A percentile compares a stretch with the other conserved stretches of the same genome.
phyloP scores from a whole-genome alignment of 2,888 invertebrate genomes.

The Sinodicranocentrus sp. region DNA sequence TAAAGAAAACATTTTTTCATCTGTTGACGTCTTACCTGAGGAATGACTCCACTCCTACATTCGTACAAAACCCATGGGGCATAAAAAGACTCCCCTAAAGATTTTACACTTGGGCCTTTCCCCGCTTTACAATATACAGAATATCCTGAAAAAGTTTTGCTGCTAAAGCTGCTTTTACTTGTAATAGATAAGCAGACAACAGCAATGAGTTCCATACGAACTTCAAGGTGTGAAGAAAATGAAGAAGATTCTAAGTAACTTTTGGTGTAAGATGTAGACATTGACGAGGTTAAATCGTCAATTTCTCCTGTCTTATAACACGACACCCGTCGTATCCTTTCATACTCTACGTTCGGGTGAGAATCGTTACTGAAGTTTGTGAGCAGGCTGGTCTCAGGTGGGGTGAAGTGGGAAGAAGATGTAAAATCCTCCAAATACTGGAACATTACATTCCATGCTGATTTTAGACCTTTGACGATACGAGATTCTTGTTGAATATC shows the following conservation, averaged over 20 bases:
- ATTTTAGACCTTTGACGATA: constrained; percentile 40
- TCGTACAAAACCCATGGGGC: constrained; percentile 57
- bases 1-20: background rate
- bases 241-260: background rate
- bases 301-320: background rate
- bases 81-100: background rate
- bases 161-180: constrained; percentile 6
- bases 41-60: constrained; percentile 32
- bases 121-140: constrained; percentile 61
- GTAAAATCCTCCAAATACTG: constrained; percentile 50
- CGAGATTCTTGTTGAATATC: constrained; percentile 53
- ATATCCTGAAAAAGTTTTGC: constrained; percentile 31
- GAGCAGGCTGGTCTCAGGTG: too few species aligned
- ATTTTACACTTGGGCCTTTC: background rate
- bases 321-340: constrained; percentile 5
- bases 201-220: constrained; percentile 60
- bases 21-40: constrained; percentile 35
- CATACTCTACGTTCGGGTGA: too few species aligned
- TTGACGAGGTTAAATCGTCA: constrained; percentile 2
- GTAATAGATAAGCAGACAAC: constrained; percentile 53
- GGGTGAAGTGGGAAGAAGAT: constrained; percentile 32
- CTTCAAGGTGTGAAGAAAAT: background rate
- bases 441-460: constrained; percentile 47
- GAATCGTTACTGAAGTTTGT: too few species aligned
- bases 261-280: constrained; percentile 7